Conservation (phyloP, 2,888 invertebrate species). For the Lissocephala sabroskyi region DNA sequence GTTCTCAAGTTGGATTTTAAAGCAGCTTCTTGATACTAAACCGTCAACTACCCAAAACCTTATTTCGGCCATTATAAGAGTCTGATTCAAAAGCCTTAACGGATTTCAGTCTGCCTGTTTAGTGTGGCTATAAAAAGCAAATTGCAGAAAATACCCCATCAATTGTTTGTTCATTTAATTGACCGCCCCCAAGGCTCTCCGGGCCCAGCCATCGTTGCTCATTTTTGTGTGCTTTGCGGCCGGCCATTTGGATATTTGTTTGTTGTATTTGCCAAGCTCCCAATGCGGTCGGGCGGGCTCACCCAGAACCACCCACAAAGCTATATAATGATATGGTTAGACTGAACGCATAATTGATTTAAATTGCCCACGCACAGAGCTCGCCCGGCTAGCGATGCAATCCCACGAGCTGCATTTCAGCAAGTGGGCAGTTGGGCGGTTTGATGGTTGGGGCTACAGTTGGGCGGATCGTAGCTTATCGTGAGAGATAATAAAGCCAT, state of each 20-base stretch:
- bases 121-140: conserved; percentile 1
- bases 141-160: neutral
- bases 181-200: conserved; percentile 1
- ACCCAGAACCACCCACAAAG: no score
- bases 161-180: conserved; percentile 4
- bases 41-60: no score
- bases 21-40: no score
- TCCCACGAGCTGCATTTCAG: conserved; percentile 26
- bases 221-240: neutral
- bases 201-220: conserved; percentile 4
- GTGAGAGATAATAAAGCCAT: conserved; percentile 47
- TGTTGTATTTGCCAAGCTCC: no score
- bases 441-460: no score
- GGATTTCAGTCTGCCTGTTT: no score
- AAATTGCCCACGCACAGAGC: conserved; percentile 29
- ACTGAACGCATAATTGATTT: conserved; percentile 47
- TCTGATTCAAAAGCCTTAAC: no score
- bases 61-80: no score
- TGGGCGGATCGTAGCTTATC: conserved; percentile 31
- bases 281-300: no score
- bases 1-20: no score
- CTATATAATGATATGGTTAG: conserved; percentile 29
- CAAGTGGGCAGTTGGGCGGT: neutral
- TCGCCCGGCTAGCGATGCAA: conserved; percentile 1
- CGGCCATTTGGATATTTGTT: neutral